Evolutionary conservation across 2,113 vertebrate species (phyloP).

Genomic region (Prinia subflava): DNA sequence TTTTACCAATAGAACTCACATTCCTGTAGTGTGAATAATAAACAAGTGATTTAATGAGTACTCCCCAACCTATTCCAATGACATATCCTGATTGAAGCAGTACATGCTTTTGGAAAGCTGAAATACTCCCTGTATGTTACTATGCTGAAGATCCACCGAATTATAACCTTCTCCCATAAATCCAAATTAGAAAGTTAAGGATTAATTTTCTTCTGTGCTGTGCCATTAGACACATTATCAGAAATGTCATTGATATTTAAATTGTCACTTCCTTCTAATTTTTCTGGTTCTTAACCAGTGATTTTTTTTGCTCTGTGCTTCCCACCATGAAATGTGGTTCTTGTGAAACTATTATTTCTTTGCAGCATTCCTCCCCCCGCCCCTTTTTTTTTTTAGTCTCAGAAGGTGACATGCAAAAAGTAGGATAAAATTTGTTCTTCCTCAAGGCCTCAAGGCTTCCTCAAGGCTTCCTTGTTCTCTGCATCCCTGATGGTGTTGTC

Average conservation of each 20-base stretch:
- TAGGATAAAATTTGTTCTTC: not conserved
- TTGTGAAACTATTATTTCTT: not conserved
- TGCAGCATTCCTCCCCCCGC: not conserved
- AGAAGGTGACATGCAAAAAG: not conserved
- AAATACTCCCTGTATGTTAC: not conserved
- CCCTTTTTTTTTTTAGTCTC: not conserved
- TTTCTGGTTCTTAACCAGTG: not conserved
- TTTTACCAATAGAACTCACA: slow-evolving; percentile 47
- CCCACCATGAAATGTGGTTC: not conserved
- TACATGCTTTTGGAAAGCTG: not conserved
- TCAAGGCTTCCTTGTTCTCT: not conserved
- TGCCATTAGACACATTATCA: not conserved
- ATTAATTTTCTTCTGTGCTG: not conserved
- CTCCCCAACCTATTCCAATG: not conserved
- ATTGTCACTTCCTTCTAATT: not conserved
- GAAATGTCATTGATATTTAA: not conserved
- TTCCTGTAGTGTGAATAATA: slow-evolving; percentile 50
- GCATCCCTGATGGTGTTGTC: not conserved
- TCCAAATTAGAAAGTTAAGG: not conserved
- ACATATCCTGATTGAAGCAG: not conserved
- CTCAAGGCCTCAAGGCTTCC: not conserved
- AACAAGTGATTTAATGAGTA: slow-evolving; percentile 52
- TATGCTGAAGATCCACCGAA: not conserved
- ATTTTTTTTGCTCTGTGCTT: not conserved
- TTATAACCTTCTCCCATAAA: not conserved